Evolutionary conservation across 2,888 invertebrate genomes (phyloP).

Genomic region (Hemistola chrysoprasaria): DNA sequence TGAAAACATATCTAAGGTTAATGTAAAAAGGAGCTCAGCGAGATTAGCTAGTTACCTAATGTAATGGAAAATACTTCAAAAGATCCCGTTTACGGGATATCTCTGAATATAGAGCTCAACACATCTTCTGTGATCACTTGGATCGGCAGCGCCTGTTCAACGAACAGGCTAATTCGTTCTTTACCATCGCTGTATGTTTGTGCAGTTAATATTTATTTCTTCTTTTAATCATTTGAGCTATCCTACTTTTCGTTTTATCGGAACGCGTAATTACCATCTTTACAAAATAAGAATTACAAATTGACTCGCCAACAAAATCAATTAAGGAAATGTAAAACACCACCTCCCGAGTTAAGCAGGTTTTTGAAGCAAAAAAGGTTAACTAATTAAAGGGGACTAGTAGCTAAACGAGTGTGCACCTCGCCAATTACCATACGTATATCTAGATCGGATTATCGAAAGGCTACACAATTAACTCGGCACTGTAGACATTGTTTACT

Average conservation of each 20-base stretch:
- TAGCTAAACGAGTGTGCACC: constrained; percentile 42
- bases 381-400: constrained; percentile 44
- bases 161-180: constrained; percentile 18
- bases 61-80: constrained; percentile 66
- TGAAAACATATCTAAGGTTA: constrained; percentile 14
- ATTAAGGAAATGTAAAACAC: constrained; percentile 14
- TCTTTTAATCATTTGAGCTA: constrained; percentile 16
- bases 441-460: constrained; percentile 54
- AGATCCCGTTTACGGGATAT: constrained; percentile 44
- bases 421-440: constrained; percentile 46
- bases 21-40: constrained; percentile 48
- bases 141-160: constrained; percentile 30
- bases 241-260: constrained; percentile 12
- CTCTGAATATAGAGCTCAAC: constrained; percentile 30
- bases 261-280: not conserved
- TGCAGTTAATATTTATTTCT: constrained; percentile 11
- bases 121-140: constrained; percentile 34
- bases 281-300: constrained; percentile 5
- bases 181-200: constrained; percentile 9
- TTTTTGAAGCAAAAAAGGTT: constrained; percentile 26
- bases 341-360: constrained; percentile 20
- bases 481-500: constrained; percentile 38
- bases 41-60: constrained; percentile 64
- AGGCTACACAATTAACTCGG: constrained; percentile 58
- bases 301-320: constrained; percentile 9